Percentiles rank a stretch among this genome's conserved stretches.
Conservation (phyloP, 2,113 vertebrate genomes). For the Malaclemys terrapin region DNA sequence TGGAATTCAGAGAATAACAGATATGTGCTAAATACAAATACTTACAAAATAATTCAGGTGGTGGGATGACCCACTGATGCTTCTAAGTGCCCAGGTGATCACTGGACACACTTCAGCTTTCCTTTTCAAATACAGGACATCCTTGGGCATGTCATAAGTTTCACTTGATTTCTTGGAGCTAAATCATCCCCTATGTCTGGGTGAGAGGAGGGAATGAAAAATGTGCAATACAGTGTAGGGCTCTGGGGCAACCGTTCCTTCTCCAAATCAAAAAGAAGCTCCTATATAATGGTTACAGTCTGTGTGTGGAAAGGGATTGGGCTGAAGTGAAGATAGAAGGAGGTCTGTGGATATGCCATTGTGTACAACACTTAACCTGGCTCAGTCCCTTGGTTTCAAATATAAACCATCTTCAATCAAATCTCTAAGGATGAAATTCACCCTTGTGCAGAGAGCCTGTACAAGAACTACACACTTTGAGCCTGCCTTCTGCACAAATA, state of each 20-base stretch:
- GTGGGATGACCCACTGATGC: background rate
- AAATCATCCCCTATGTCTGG: background rate
- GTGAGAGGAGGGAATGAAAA: background rate
- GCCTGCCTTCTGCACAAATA: background rate
- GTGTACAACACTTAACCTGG: background rate
- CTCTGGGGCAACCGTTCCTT: accelerated
- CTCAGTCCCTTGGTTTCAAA: background rate
- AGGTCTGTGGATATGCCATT: background rate
- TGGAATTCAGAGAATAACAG: slow-evolving; percentile 34
- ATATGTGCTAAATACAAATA: background rate
- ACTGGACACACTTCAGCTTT: background rate
- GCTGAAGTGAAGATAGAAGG: background rate
- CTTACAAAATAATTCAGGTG: slow-evolving; percentile 25
- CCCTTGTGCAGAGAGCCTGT: background rate
- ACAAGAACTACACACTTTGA: background rate
- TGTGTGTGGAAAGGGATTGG: background rate
- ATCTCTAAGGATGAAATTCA: background rate
- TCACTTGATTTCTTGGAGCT: background rate
- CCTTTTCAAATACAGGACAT: background rate
- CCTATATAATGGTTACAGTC: background rate
- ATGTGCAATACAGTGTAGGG: accelerated
- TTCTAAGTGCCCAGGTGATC: background rate
- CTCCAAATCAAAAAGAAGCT: background rate
- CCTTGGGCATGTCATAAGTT: background rate
- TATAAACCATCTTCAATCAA: background rate